These are phyloP conservation scores for Hafferia zeledoni DNA, from an alignment of 2,797 vertebrate species.

Conservation along the genomic window DNA sequence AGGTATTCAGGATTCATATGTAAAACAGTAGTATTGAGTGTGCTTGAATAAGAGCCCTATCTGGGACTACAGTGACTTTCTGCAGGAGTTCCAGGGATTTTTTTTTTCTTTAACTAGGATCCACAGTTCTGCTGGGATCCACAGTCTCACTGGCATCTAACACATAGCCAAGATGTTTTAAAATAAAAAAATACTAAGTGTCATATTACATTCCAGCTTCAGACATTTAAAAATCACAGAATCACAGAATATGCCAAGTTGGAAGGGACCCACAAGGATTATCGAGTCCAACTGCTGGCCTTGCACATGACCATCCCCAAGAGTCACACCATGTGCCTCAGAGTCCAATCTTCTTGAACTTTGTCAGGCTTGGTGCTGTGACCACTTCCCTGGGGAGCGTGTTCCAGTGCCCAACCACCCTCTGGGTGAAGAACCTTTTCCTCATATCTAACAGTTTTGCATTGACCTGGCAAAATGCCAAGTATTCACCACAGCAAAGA, in stretches of 20 bases:
- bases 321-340: background rate
- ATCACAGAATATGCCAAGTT: background rate
- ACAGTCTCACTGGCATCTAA: background rate
- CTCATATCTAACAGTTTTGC: background rate
- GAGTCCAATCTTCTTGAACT: background rate
- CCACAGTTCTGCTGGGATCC: background rate
- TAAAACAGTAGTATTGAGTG: background rate
- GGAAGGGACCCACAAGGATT: background rate
- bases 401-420: background rate
- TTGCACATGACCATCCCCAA: background rate
- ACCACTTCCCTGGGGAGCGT: background rate
- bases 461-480: too few relatives aligned
- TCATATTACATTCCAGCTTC: background rate
- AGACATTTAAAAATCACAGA: background rate
- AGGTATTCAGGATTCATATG: background rate
- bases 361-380: background rate
- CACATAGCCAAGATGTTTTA: background rate
- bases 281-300: background rate
- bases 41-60: background rate
- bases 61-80: background rate
- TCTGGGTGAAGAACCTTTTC: background rate
- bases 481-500: too few relatives aligned
- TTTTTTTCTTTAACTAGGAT: background rate
- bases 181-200: background rate
- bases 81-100: background rate